A percentile compares a stretch with the other conserved stretches of the same genome.
These are phyloP conservation scores for Hetaerina titia DNA, from an alignment of 2,888 invertebrate genomes.

Conservation along the genomic window DNA sequence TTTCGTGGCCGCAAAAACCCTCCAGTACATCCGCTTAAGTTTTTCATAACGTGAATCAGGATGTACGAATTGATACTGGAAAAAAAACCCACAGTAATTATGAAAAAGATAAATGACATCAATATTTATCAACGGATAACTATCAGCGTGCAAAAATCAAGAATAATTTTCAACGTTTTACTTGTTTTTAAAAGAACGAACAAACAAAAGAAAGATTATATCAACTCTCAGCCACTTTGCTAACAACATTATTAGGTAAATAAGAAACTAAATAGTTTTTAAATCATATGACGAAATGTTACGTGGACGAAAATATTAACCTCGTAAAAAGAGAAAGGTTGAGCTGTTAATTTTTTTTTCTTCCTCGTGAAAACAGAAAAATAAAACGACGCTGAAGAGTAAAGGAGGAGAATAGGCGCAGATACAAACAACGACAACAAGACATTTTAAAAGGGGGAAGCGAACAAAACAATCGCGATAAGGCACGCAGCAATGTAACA, in stretches of 20 bases:
- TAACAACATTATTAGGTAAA: too few relatives aligned
- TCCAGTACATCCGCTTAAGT: background rate
- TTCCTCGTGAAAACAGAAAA: background rate
- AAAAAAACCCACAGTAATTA: too few relatives aligned
- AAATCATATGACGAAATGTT: background rate
- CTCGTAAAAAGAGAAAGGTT: background rate
- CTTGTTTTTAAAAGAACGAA: too few relatives aligned
- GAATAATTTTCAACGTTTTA: too few relatives aligned
- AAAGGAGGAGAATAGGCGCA: background rate
- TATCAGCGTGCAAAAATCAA: too few relatives aligned
- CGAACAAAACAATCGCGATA: background rate
- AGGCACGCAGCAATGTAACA: constrained; percentile 37
- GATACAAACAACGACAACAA: constrained; percentile 10
- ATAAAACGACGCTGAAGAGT: background rate
- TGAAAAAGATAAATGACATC: too few relatives aligned
- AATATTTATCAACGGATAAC: too few relatives aligned
- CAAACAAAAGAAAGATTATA: too few relatives aligned
- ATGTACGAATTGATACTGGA: too few relatives aligned
- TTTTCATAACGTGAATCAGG: background rate
- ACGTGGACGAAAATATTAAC: background rate
- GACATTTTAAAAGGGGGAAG: background rate
- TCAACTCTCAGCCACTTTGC: too few relatives aligned
- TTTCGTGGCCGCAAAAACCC: background rate
- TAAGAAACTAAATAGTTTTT: background rate
- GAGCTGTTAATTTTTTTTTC: background rate